phyloP scores from a whole-genome alignment of 1,140 invertebrate species.

The Rhagoletis pomonella region DNA sequence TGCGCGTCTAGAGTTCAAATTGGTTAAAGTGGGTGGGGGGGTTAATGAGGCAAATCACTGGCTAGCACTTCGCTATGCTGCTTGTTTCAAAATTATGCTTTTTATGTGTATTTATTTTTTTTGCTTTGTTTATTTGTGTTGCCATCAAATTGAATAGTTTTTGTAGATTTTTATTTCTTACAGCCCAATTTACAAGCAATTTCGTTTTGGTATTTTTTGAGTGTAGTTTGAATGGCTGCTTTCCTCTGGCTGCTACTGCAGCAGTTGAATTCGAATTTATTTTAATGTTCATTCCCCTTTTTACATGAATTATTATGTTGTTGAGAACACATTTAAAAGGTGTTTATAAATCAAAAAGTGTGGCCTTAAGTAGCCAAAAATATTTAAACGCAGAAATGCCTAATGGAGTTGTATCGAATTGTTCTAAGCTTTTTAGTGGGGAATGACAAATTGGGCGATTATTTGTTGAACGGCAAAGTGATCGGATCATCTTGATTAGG shows the following conservation, averaged over 20 bases:
- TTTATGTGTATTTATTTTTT: neutral
- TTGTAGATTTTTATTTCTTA: neutral
- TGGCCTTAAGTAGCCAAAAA: conserved; percentile 8
- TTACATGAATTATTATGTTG: conserved; percentile 31
- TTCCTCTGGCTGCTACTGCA: too few relatives aligned
- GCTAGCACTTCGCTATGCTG: neutral
- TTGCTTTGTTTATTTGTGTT: neutral
- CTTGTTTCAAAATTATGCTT: neutral
- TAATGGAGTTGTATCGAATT: neutral
- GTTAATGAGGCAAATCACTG: neutral
- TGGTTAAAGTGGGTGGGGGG: conserved; percentile 34
- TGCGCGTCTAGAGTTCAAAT: neutral
- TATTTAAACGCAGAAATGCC: neutral
- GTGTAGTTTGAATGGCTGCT: neutral
- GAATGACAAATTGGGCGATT: neutral
- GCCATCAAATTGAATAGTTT: neutral
- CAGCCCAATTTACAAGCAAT: conserved; percentile 16
- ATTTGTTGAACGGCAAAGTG: neutral
- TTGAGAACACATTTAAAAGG: conserved; percentile 1
- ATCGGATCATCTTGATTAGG: too few relatives aligned
- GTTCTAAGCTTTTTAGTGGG: neutral
- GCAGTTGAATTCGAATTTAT: neutral
- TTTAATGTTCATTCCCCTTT: neutral
- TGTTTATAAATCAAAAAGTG: conserved; percentile 46
- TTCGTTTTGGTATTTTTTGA: conserved; percentile 36